Base-by-base conservation (phyloP, 2,888 invertebrate species). In the Myathropa florea region DNA sequence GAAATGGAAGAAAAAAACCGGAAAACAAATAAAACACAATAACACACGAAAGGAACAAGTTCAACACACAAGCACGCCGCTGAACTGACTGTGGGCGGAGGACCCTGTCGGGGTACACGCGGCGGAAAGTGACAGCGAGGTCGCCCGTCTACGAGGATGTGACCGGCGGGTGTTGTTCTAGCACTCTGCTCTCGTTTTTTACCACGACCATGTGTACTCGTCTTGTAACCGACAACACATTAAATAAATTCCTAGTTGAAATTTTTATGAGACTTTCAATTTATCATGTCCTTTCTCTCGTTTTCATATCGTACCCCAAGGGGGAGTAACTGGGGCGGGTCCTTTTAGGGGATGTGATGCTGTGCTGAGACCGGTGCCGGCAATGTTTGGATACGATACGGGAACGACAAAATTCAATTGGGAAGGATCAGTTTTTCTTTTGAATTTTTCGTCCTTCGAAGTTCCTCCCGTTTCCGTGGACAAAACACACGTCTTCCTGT, bases 201-300 rank as follows among this genome's bases (percentile, higher is more conserved):
- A 46, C 33, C 65, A 65, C 65, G 64, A 55, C 60, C 64, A 60
- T 76, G 55, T 55, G 80, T 57, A 67, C 60, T 67, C 78, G 78
- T 73, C 87, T 72, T 83, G 63, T 77, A 87, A 80, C 80, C 87
- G 63, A 87, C 79, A 87, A 87, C 76, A 80, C 87, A 87, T 87
- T 87, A 87, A 83, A 87, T 87, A 87, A 87, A 87, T 83, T 87
- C 76, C 83, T 30, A 76, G 80, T 72, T 87, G 87, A 87, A 87
- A 87, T 83, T 87, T 87, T 87, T 87, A 87, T 87, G 83, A 87
- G 87, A 87, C 79, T 72, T 57, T 83, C 87, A 83, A 87, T 87
- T 87, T 87, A 87, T 87, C 87, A 87, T 83, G 87, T 87, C 83
- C 83, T 87, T 83, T 46, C 33, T 33, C 33, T 65, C 67, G 59